Evolutionary conservation across 2,888 invertebrate genomes (phyloP).

Genomic region (Phortica okadai): DNA sequence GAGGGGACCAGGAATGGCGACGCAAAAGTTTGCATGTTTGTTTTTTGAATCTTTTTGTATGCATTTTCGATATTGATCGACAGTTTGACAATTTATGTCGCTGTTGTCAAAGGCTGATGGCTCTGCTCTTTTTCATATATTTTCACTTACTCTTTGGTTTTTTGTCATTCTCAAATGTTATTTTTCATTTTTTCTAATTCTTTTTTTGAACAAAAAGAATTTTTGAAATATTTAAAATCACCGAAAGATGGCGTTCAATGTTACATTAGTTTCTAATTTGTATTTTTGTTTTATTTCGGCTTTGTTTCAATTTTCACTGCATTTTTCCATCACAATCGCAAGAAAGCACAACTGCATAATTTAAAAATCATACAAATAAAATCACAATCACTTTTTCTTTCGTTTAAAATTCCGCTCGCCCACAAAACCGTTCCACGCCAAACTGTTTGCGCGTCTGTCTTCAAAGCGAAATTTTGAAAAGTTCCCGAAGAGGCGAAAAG

Average conservation of each 20-base stretch:
- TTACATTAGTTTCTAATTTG: neutral
- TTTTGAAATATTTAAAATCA: neutral
- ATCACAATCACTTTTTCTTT: constrained; percentile 24
- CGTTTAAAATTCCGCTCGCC: constrained; percentile 23
- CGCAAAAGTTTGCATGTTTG: constrained; percentile 34
- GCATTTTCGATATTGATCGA: constrained; percentile 69
- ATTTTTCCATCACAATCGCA: neutral
- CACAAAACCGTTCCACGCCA: constrained; percentile 62
- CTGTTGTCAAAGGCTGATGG: constrained; percentile 64
- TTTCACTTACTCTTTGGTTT: constrained; percentile 31
- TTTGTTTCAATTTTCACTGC: neutral
- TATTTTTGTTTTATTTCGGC: neutral
- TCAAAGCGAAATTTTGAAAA: constrained; percentile 62
- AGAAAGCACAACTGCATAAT: neutral
- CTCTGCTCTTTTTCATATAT: constrained; percentile 40
- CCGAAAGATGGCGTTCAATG: constrained; percentile 26
- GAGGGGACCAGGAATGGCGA: neutral
- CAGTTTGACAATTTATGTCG: constrained; percentile 73
- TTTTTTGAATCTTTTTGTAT: constrained; percentile 39
- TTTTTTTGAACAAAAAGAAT: constrained; percentile 15
- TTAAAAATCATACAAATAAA: neutral
- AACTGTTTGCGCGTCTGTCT: constrained; percentile 55
- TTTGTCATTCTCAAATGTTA: neutral
- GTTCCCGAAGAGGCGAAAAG: constrained; percentile 52
- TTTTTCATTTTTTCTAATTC: neutral